These are phyloP conservation scores for Proteles cristata DNA, from an alignment of 2,113 vertebrate species.

Conservation along the genomic window DNA sequence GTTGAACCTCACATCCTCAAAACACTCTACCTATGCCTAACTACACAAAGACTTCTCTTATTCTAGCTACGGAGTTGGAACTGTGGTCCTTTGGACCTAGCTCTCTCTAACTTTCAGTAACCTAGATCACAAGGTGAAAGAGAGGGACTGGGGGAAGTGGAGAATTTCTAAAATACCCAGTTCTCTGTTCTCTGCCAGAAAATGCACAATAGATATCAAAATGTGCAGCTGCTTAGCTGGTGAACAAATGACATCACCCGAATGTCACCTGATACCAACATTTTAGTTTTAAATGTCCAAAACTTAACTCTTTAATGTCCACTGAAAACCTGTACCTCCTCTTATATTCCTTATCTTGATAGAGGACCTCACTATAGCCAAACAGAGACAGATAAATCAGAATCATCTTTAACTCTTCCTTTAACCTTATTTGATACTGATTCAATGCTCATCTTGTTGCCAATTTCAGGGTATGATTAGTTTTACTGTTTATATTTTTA, in stretches of 20 bases:
- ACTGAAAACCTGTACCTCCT: background rate
- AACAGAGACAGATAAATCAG: background rate
- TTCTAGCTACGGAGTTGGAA: background rate
- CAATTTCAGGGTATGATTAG: background rate
- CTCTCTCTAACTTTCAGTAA: background rate
- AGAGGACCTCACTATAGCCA: background rate
- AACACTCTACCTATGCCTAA: background rate
- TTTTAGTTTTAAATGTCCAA: constrained; percentile 5
- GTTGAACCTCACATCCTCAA: background rate
- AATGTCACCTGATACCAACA: constrained; percentile 44
- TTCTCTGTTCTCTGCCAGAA: constrained; percentile 54
- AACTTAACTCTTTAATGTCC: constrained; percentile 25
- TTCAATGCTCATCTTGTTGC: background rate
- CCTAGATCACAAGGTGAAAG: constrained; percentile 43
- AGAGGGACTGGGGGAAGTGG: background rate
- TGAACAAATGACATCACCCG: constrained; percentile 57
- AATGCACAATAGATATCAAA: constrained; percentile 68
- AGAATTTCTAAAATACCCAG: constrained; percentile 15
- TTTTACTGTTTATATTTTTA: constrained; percentile 27
- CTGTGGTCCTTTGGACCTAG: background rate
- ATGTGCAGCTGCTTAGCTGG: constrained; percentile 41
- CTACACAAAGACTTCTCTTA: background rate
- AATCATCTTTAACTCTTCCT: background rate
- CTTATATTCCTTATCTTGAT: background rate
- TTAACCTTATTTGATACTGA: background rate